A percentile compares a stretch with the other conserved stretches of the same genome.
These are phyloP conservation scores for Parascotia fuliginaria DNA, from an alignment of 2,888 invertebrate species.

Conservation along the genomic window DNA sequence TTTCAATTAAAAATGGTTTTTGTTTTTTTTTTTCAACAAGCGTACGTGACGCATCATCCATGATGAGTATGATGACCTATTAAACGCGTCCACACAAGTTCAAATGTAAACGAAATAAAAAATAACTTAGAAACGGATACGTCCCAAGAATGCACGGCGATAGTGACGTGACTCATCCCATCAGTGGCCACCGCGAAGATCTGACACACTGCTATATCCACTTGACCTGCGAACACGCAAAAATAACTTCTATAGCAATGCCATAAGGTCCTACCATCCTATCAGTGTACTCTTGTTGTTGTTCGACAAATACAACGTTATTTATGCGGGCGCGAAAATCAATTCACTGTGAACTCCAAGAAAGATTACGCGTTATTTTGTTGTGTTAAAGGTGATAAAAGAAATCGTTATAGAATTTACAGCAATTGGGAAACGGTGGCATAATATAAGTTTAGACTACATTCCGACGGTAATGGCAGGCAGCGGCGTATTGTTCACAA, in stretches of 20 bases:
- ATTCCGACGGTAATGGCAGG: constrained; percentile 68
- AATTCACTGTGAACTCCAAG: constrained; percentile 39
- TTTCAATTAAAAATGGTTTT: not conserved
- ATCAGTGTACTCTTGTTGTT: constrained; percentile 45
- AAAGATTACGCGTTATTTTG: constrained; percentile 37
- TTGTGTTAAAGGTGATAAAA: constrained; percentile 16
- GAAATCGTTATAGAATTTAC: constrained; percentile 17
- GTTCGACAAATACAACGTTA: constrained; percentile 55
- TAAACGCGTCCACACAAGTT: constrained; percentile 63
- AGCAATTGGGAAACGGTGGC: constrained; percentile 31
- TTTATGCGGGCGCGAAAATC: constrained; percentile 48
- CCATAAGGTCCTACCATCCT: constrained; percentile 40
- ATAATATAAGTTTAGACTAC: constrained; percentile 73
- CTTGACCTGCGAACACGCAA: constrained; percentile 40
- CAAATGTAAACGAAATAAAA: constrained; percentile 62
- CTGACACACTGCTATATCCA: constrained; percentile 50
- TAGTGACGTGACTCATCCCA: constrained; percentile 76
- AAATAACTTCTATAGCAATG: constrained; percentile 40
- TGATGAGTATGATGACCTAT: constrained; percentile 49
- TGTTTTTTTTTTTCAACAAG: not conserved
- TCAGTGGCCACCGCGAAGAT: constrained; percentile 76
- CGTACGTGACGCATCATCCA: not conserved
- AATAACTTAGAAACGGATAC: constrained; percentile 73
- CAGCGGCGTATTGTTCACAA: constrained; percentile 62
- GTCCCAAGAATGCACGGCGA: constrained; percentile 74